These are phyloP conservation scores for Ornithoptera priamus DNA, from an alignment of 2,888 invertebrate species.

Conservation along the genomic window DNA sequence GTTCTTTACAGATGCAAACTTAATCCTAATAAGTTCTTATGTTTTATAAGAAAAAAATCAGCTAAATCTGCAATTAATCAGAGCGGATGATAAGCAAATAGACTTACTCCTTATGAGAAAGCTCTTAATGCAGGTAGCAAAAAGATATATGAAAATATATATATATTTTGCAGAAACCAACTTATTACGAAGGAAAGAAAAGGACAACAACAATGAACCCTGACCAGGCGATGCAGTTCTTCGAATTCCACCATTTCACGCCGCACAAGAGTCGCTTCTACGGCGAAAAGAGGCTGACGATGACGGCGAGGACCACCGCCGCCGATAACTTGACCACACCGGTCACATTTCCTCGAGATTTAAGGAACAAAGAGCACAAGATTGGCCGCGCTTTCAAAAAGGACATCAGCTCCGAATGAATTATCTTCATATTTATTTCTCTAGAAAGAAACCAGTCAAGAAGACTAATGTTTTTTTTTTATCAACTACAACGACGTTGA, in stretches of 20 bases:
- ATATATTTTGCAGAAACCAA: slow-evolving; percentile 50
- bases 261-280: neutral
- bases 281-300: neutral
- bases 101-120: too few relatives aligned
- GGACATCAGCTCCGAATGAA: slow-evolving; percentile 7
- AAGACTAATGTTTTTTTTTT: too few relatives aligned
- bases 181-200: slow-evolving; percentile 47
- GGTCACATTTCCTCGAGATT: neutral
- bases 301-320: neutral
- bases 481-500: too few relatives aligned
- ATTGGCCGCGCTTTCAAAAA: neutral
- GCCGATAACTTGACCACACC: neutral
- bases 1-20: too few relatives aligned
- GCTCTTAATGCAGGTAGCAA: too few relatives aligned
- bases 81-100: too few relatives aligned
- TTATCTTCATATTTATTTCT: too few relatives aligned
- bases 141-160: too few relatives aligned
- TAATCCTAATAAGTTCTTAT: too few relatives aligned
- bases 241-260: slow-evolving; percentile 4
- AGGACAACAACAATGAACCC: slow-evolving; percentile 46
- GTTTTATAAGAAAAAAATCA: too few relatives aligned
- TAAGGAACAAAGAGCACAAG: slow-evolving; percentile 9
- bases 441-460: too few relatives aligned
- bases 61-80: too few relatives aligned
- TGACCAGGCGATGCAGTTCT: neutral